A percentile compares a stretch with the other conserved stretches of the same genome.
These are phyloP conservation scores for Netelia melanura DNA, from an alignment of 2,888 invertebrate genomes.

Conservation along the genomic window DNA sequence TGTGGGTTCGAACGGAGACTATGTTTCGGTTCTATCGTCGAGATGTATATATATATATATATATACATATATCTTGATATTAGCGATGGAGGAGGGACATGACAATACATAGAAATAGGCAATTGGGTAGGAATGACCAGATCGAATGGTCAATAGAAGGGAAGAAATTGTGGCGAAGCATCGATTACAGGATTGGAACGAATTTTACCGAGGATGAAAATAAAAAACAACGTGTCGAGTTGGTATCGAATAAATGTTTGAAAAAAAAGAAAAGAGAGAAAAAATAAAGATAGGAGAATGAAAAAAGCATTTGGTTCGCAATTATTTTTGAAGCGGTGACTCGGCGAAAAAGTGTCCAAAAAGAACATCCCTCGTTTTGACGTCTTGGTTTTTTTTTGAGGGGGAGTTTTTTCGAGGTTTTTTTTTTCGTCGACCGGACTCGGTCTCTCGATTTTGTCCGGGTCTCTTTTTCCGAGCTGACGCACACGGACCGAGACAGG, in stretches of 20 bases:
- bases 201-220: background rate
- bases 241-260: background rate
- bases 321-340: no score
- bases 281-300: no score
- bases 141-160: constrained; percentile 2
- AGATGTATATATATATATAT: background rate
- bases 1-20: background rate
- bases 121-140: constrained; percentile 12
- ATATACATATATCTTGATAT: background rate
- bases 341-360: background rate
- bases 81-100: background rate
- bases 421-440: background rate
- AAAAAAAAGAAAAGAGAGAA: no score
- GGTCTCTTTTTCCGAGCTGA: constrained; percentile 18
- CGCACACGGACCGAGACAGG: constrained; percentile 26
- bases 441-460: background rate
- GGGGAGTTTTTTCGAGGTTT: background rate
- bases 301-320: no score
- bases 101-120: constrained; percentile 21
- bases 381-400: constrained; percentile 4
- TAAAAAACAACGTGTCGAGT: background rate
- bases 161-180: background rate
- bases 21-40: background rate
- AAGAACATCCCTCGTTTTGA: background rate
- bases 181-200: no score